phyloP scores from a whole-genome alignment of 2,888 invertebrate species.

The Cordilura impudica region DNA sequence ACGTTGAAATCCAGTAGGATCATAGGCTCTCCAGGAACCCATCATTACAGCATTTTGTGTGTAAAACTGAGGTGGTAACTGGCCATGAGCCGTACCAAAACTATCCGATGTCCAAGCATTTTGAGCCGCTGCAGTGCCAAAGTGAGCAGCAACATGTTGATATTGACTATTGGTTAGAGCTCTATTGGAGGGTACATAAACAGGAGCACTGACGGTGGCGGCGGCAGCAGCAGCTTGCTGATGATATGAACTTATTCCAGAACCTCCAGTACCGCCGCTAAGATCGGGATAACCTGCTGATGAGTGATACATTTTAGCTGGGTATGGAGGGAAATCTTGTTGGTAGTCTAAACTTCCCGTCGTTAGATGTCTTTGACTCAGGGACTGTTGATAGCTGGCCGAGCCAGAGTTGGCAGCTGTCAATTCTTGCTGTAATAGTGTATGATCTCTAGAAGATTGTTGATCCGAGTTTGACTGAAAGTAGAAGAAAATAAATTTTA shows the following conservation, averaged over 20 bases:
- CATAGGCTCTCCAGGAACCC: slow-evolving; percentile 88
- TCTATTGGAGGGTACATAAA: slow-evolving; percentile 84
- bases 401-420: slow-evolving; percentile 65
- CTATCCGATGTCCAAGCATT: slow-evolving; percentile 79
- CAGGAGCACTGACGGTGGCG: slow-evolving; percentile 79
- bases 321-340: slow-evolving; percentile 51
- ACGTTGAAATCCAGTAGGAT: slow-evolving; percentile 86
- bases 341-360: slow-evolving; percentile 48
- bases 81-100: slow-evolving; percentile 76
- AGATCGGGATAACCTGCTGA: slow-evolving; percentile 74
- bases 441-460: slow-evolving; percentile 67
- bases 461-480: slow-evolving; percentile 73
- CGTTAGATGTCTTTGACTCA: slow-evolving; percentile 44
- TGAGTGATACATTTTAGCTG: slow-evolving; percentile 76
- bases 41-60: slow-evolving; percentile 89
- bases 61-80: slow-evolving; percentile 84
- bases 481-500: background rate
- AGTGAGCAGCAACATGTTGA: slow-evolving; percentile 78
- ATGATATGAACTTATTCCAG: slow-evolving; percentile 72
- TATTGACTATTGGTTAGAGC: slow-evolving; percentile 80
- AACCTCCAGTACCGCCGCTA: slow-evolving; percentile 69
- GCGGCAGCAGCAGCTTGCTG: slow-evolving; percentile 71
- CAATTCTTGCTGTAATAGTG: slow-evolving; percentile 66
- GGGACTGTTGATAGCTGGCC: slow-evolving; percentile 62
- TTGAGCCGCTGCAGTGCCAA: slow-evolving; percentile 77